Percentiles rank a stretch among this genome's conserved stretches.
Evolutionary conservation across 2,113 vertebrate genomes (phyloP).

Genomic region (Poeciliopsis prolifica): DNA sequence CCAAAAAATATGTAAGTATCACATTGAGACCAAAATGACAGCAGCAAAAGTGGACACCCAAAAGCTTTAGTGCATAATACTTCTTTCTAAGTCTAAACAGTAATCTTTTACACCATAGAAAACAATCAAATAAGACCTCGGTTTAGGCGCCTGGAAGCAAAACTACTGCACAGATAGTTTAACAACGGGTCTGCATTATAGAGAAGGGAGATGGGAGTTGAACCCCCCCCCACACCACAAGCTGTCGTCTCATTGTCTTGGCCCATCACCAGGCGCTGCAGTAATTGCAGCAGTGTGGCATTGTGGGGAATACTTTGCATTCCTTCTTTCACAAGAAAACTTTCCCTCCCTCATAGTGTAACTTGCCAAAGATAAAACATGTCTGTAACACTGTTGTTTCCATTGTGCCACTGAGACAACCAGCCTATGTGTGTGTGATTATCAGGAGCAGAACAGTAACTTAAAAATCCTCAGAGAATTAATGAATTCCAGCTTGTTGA

Average conservation of each 20-base stretch:
- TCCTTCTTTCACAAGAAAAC: conserved; percentile 78
- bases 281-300: conserved; percentile 80
- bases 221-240: conserved; percentile 62
- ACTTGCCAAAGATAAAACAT: conserved; percentile 72
- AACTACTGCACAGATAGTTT: conserved; percentile 28
- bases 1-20: conserved; percentile 53
- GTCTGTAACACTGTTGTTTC: conserved; percentile 47
- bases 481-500: conserved; percentile 17
- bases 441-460: conserved; percentile 9
- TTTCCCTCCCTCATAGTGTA: conserved; percentile 59
- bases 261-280: conserved; percentile 71
- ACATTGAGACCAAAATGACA: conserved; percentile 16
- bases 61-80: not conserved
- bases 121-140: conserved; percentile 7
- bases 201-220: conserved; percentile 52
- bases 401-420: conserved; percentile 42
- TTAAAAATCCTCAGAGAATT: conserved; percentile 12
- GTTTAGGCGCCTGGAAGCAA: conserved; percentile 31
- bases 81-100: conserved; percentile 8
- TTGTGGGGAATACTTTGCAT: conserved; percentile 79
- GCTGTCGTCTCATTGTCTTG: conserved; percentile 79
- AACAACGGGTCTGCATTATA: conserved; percentile 23
- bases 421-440: conserved; percentile 21
- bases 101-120: not conserved
- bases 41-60: not conserved